Evolutionary conservation across 2,797 vertebrate genomes (phyloP).

Genomic region (Epinephelus awoara): DNA sequence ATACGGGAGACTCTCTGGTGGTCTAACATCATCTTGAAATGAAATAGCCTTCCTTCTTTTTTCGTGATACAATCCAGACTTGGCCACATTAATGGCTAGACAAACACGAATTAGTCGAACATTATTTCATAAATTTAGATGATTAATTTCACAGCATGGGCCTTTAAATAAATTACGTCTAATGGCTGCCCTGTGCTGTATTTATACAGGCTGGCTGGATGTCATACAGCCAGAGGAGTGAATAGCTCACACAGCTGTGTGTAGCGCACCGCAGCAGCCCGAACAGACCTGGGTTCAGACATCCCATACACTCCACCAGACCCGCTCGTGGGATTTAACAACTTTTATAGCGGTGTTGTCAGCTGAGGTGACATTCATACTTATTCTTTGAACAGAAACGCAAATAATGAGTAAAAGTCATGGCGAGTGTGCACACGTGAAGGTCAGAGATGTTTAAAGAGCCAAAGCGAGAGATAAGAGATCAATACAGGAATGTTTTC

Average conservation of each 20-base stretch:
- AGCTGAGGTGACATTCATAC: conserved; percentile 41
- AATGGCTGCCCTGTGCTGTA: conserved; percentile 65
- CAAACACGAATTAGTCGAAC: conserved; percentile 76
- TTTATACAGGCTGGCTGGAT: conserved; percentile 63
- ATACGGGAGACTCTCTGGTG: conserved; percentile 36
- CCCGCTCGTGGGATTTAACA: conserved; percentile 43
- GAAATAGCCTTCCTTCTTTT: conserved; percentile 30
- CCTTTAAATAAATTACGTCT: conserved; percentile 74
- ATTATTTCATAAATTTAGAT: conserved; percentile 71
- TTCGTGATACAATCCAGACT: conserved; percentile 61
- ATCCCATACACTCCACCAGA: conserved; percentile 50
- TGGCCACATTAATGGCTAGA: conserved; percentile 66
- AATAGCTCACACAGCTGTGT: conserved; percentile 69
- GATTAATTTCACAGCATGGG: conserved; percentile 73
- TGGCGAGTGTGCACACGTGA: conserved; percentile 23
- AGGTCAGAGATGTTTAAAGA: conserved; percentile 33
- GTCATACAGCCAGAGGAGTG: conserved; percentile 49
- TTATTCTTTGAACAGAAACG: conserved; percentile 28
- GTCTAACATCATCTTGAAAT: conserved; percentile 43
- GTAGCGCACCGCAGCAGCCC: conserved; percentile 33
- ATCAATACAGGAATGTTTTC: conserved; percentile 38
- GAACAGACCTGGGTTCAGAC: conserved; percentile 45
- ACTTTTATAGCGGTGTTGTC: conserved; percentile 52
- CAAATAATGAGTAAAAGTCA: conserved; percentile 12
- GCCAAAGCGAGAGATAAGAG: conserved; percentile 14